phyloP scores from a whole-genome alignment of 2,113 vertebrate species.

The Hypomesus transpacificus region DNA sequence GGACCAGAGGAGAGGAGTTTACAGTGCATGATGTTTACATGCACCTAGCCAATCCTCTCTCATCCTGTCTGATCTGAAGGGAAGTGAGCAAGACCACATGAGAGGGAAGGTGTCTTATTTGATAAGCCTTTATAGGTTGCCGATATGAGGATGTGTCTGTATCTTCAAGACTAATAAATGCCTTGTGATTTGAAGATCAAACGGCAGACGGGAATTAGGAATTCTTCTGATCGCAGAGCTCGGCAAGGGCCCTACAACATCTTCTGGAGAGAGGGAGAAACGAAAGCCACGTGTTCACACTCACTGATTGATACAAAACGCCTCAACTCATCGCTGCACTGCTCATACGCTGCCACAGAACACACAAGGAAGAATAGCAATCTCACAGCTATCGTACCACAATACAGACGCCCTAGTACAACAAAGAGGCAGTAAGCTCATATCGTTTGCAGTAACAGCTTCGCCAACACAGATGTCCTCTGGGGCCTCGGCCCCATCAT shows the following conservation, averaged over 20 bases:
- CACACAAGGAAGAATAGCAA: background rate
- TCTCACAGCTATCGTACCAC: background rate
- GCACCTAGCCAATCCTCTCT: too few species aligned
- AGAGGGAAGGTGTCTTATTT: slow-evolving; percentile 36
- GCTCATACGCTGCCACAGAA: background rate
- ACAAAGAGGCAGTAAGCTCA: slow-evolving; percentile 16
- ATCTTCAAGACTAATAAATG: slow-evolving; percentile 65
- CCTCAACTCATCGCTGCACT: slow-evolving; percentile 5
- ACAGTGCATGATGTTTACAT: too few species aligned
- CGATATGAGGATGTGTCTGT: slow-evolving; percentile 28
- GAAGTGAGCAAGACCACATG: background rate
- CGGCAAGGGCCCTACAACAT: slow-evolving; percentile 43
- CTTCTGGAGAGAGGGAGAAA: slow-evolving; percentile 21
- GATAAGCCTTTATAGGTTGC: slow-evolving; percentile 40
- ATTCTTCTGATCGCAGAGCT: slow-evolving; percentile 63
- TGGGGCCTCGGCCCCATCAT: slow-evolving; percentile 11
- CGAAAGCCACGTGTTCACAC: slow-evolving; percentile 5
- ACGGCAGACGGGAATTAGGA: slow-evolving; percentile 56
- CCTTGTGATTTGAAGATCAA: slow-evolving; percentile 68
- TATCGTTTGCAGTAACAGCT: slow-evolving; percentile 24
- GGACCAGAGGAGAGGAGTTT: slow-evolving; percentile 16
- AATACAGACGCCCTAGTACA: slow-evolving; percentile 11
- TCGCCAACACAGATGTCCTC: slow-evolving; percentile 24
- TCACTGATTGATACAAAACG: slow-evolving; percentile 15
- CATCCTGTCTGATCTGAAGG: too few species aligned